Percentiles rank a stretch among this genome's conserved stretches.
Evolutionary conservation across 2,888 invertebrate species (phyloP).

Genomic region (Eupithecia vulgata): DNA sequence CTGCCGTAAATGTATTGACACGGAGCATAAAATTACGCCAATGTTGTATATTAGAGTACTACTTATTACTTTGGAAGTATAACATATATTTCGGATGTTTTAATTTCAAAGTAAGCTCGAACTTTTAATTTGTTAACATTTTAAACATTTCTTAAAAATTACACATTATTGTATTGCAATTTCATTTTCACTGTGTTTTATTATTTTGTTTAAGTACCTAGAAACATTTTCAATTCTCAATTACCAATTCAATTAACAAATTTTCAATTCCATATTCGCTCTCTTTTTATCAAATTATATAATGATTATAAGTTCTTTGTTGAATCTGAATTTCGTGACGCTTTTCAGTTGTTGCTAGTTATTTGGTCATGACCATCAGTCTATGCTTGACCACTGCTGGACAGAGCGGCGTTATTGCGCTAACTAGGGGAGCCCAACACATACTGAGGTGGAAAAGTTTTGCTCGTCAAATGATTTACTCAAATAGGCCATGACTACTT

Average conservation of each 20-base stretch:
- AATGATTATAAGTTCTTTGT: background rate
- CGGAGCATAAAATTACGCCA: conserved; percentile 57
- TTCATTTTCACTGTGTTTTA: no score
- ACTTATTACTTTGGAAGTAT: background rate
- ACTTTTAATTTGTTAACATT: background rate
- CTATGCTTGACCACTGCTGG: background rate
- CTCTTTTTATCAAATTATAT: background rate
- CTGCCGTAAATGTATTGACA: conserved; percentile 57
- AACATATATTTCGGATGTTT: background rate
- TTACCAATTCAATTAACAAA: no score
- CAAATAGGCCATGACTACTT: no score
- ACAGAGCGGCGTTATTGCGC: no score
- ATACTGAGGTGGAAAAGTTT: no score
- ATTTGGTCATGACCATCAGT: background rate
- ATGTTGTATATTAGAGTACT: conserved; percentile 41
- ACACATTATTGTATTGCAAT: background rate
- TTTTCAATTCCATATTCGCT: background rate
- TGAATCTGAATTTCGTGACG: background rate
- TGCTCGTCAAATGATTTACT: no score
- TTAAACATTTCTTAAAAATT: background rate
- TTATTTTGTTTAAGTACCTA: no score
- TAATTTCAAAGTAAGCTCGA: background rate
- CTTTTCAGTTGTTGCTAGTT: background rate
- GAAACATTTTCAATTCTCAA: no score
- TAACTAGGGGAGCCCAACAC: no score